Evolutionary conservation across 2,888 invertebrate genomes (phyloP), one percentile per base, ranked within the genome.

Genomic region (Volucella inflata): DNA sequence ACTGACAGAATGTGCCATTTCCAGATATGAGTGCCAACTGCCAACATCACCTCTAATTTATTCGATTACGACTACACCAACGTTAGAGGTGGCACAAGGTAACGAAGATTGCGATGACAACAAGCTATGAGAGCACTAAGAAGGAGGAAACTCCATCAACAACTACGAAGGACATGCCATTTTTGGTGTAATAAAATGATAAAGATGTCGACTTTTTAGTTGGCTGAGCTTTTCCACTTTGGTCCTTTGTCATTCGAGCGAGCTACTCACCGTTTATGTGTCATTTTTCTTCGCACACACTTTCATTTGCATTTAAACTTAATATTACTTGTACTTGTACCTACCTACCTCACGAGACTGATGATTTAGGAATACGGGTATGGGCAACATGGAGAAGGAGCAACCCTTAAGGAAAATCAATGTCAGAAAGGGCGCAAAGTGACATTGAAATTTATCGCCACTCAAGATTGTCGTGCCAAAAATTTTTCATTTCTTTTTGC

Each of bases 261-360:
- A 12, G 21, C 10, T 16, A 10, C 42, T 11, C 48, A 16, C 59
- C 51, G 51, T 64, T 59, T 60, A 79, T 59, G 55, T 70, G 75
- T 60, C 64, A 79, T 79, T 75, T 84, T 76, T 79, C 75, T 75
- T 75, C 60, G 65, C 80, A 71, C 65, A 76, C 79, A 60, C 60
- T 67, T 76, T 85, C 80, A 85, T 85, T 85, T 80, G 85, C 76
- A 85, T 85, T 80, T 65, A 85, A 85, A 81, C 76, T 80, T 77
- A 85, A 85, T 85, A 76, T 64, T 64, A 71, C 71, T 67, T 65
- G 3, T 36, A 14, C 71, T 42, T 42, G 62, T 30, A 30, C 62
- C 36, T 55, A 30, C 62, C 36, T 55, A 72, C 44, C 76, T 60
- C 57, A 62, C 48, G 44, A 62, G 21, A 42, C 42, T 60, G 36